Base-by-base conservation (phyloP, 2,888 invertebrate species). In the Troides helena region DNA sequence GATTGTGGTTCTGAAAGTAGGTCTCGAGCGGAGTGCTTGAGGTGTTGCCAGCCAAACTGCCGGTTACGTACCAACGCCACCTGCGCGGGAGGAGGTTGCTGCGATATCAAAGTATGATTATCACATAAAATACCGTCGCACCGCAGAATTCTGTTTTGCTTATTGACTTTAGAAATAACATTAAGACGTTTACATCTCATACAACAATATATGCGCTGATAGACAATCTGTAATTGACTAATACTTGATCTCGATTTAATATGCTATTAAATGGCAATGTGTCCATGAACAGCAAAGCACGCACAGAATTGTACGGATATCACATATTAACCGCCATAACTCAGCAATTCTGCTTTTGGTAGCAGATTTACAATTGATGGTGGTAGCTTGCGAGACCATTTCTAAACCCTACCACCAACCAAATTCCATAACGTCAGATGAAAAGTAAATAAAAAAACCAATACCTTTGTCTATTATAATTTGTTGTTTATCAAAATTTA, bases 61-160 rank as follows among this genome's bases (percentile, higher is more conserved):
- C 18, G 98, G 98, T 86, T 83, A 94, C 95, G 67, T 6, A 39
- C 36, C 58, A 60, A 67, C n/a, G 61, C 67, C 67, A 53, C 30
- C 2, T 96, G 95, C 81, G 84, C 86, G 23, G 95, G 1, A 95
- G 96, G 0, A 50, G 95, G 95, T 0, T 85, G 94, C 70, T 98
- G 98, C 81, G 94, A 98, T 53, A 91, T 93, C 8, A 94, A 61
- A 53, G 65, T 65, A 25, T 56, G 21, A 14, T 1, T 17, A 17
- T 17, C 50, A 5, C 39, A 7, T 39, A 39, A 10, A 6, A 39
- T 39, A 39, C 10, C 1, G 10, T 39, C 8, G 1, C 7, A 10
- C 7, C 6, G 39, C 10, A 39, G 39, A 39, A 39, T 1, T 0
- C 10, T 10, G 30, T 30, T 30, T 30, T 30, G 30, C 30, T 3